These are phyloP conservation scores for Deilephila elpenor DNA, from an alignment of 2,888 invertebrate genomes.

Conservation along the genomic window DNA sequence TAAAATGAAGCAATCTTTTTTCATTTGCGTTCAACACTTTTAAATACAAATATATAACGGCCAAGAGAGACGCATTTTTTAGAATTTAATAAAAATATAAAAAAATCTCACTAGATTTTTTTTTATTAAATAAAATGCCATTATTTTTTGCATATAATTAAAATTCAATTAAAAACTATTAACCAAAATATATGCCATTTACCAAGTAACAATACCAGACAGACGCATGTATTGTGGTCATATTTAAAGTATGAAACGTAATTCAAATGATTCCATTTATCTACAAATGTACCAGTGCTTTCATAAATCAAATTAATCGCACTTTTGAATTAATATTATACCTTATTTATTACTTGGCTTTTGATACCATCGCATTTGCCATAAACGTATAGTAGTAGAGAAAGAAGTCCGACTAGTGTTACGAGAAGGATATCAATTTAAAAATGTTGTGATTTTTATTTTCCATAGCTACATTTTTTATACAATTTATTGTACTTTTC, in stretches of 20 bases:
- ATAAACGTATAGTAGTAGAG: background rate
- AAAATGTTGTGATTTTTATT: background rate
- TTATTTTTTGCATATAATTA: too few relatives aligned
- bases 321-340: background rate
- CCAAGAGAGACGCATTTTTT: too few relatives aligned
- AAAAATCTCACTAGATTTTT: too few relatives aligned
- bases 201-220: background rate
- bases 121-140: too few relatives aligned
- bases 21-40: too few relatives aligned
- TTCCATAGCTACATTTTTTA: background rate
- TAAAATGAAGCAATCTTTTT: too few relatives aligned
- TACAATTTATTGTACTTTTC: too few relatives aligned
- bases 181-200: too few relatives aligned
- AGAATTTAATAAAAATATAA: too few relatives aligned
- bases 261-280: background rate
- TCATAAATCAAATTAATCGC: too few relatives aligned
- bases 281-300: background rate
- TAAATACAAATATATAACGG: too few relatives aligned
- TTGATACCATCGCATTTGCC: slow-evolving; percentile 11
- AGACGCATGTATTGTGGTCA: background rate
- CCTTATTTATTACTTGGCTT: background rate
- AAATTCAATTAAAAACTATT: too few relatives aligned
- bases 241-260: background rate
- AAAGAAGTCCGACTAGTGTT: background rate
- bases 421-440: background rate